Evolutionary conservation across 2,113 vertebrate genomes (phyloP), one percentile per base, ranked within the genome.

Genomic region (Heterocephalus glaber): DNA sequence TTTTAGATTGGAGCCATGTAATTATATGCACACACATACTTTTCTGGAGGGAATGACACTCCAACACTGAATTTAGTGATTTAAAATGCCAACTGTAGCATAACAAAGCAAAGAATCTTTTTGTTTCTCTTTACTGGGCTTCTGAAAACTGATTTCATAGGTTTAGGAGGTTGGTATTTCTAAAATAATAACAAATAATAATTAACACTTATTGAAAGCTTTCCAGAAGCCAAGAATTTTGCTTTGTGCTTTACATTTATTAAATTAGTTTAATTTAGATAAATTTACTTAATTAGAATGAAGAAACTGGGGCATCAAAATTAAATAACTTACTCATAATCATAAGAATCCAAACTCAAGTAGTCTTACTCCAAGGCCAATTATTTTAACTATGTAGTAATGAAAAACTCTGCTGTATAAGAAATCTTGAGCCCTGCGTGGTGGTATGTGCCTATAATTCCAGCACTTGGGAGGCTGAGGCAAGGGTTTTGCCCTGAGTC

Each of bases 171-270:
- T 66, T 90, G 20, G n/a, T 87, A 83, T 94, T 77, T 70, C 47
- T 76, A 86, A 92, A 88, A 92, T 63, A 66, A 91, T 68, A 93
- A 86, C 47, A 61, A 96, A 70, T 83, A 93, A 60, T 60, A 91
- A 72, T 66, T 88, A 82, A 49, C 35, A 90, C 38, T 88, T 85
- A 47, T 1, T 86, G 87, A 89, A 86, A 86, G 41, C 14, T 90
- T 80, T 47, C 24, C 72, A 94, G 19, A 90, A 94, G n/a, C 47
- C 49, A 89, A 89, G 28, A 38, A 88, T 63, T 90, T 86, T 90
- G 47, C 58, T 87, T 49, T 81, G 63, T 58, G 60, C 61, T 93
- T 93, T 84, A 61, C 13, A 63, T 86, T 83, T 92, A 68, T 82
- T 76, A 54, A 44, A 63, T 94, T n/a, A 83, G 28, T 89, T 74